phyloP scores from a whole-genome alignment of 2,888 invertebrate species.

The Epinotia demarniana region DNA sequence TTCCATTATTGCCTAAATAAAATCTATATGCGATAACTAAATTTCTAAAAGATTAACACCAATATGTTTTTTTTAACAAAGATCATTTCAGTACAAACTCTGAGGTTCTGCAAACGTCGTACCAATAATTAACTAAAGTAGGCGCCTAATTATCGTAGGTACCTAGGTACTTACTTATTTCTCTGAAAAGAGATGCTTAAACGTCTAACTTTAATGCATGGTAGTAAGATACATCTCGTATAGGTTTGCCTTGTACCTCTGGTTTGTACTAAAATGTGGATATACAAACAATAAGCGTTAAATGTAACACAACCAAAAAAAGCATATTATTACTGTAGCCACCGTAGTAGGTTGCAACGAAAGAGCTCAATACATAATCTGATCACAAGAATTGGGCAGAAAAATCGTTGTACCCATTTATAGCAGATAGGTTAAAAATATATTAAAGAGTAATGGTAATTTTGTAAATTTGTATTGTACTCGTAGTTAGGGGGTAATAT shows the following conservation, averaged over 20 bases:
- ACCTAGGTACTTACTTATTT: not conserved
- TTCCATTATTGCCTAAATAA: not conserved
- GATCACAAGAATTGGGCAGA: not conserved
- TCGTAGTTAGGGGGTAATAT: no score
- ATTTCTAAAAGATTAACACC: not conserved
- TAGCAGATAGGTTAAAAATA: no score
- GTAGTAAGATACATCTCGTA: not conserved
- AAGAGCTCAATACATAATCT: slow-evolving; percentile 10
- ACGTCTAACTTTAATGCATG: not conserved
- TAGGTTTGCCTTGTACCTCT: not conserved
- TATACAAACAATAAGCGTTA: slow-evolving; percentile 52
- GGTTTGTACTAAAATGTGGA: slow-evolving; percentile 18
- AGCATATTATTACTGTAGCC: slow-evolving; percentile 24
- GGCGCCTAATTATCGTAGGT: not conserved
- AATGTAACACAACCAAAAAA: slow-evolving; percentile 46
- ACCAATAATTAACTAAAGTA: not conserved
- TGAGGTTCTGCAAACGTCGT: not conserved
- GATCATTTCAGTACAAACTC: slow-evolving; percentile 8
- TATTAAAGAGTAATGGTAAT: no score
- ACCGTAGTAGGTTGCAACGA: not conserved
- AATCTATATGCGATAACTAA: slow-evolving; percentile 11
- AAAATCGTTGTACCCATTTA: not conserved
- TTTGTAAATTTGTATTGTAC: no score
- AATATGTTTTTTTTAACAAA: slow-evolving; percentile 3
- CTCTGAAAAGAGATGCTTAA: not conserved